Conservation (phyloP, 37 sponge, comb jelly and placozoan species). For the Oopsacas minuta region DNA sequence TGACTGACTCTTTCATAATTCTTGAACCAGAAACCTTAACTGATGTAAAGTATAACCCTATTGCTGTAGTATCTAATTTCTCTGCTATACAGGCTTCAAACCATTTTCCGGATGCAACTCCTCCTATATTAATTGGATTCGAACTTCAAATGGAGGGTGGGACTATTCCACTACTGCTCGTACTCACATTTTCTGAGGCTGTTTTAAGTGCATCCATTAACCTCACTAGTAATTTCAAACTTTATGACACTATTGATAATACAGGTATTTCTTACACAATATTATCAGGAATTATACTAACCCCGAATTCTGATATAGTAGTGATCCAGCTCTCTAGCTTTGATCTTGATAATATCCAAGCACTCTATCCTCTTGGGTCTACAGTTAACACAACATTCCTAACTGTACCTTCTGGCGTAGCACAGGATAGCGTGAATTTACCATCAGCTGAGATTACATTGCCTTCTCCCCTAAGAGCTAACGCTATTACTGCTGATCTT, state of each 20-base stretch:
- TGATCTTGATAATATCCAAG: constrained; percentile 49
- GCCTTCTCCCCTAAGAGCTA: not conserved
- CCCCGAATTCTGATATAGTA: constrained; percentile 35
- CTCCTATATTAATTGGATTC: constrained; percentile 49
- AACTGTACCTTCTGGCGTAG: constrained; percentile 30
- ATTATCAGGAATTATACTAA: constrained; percentile 37
- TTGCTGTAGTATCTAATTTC: constrained; percentile 21
- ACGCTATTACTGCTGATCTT: not conserved
- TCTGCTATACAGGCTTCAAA: constrained; percentile 33
- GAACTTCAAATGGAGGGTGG: constrained; percentile 52
- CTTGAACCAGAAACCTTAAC: not conserved
- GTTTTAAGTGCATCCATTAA: constrained; percentile 41
- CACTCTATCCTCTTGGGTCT: constrained; percentile 43
- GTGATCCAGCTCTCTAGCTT: constrained; percentile 22
- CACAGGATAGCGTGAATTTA: constrained; percentile 29
- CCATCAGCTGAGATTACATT: not conserved
- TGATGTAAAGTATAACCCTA: constrained; percentile 40
- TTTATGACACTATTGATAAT: constrained; percentile 32
- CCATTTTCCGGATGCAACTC: constrained; percentile 42
- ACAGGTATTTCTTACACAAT: constrained; percentile 30
- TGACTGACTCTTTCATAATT: not conserved
- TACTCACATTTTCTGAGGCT: constrained; percentile 67
- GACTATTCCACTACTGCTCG: constrained; percentile 45
- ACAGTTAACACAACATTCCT: constrained; percentile 47
- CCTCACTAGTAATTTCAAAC: constrained; percentile 31